These are phyloP conservation scores for Diachasmimorpha longicaudata DNA, from an alignment of 1,140 invertebrate genomes.

Conservation along the genomic window DNA sequence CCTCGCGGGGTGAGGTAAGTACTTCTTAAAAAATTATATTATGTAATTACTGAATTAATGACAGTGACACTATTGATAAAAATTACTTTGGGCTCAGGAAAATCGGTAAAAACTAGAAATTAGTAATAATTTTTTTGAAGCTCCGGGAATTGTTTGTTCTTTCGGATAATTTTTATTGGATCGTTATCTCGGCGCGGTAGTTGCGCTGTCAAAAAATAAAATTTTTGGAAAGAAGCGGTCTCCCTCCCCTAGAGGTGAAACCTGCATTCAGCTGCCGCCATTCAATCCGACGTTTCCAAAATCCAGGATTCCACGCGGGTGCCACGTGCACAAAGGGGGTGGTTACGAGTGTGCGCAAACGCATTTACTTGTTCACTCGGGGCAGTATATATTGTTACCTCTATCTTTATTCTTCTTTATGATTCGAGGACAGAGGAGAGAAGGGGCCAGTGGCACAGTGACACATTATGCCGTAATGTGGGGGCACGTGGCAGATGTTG, in stretches of 20 bases:
- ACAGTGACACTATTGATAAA: too few relatives aligned
- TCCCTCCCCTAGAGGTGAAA: constrained; percentile 34
- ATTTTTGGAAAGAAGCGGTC: constrained; percentile 33
- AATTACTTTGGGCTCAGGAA: too few relatives aligned
- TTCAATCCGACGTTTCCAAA: constrained; percentile 53
- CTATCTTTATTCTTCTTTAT: constrained; percentile 8
- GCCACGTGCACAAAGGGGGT: constrained; percentile 26
- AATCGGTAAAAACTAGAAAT: too few relatives aligned
- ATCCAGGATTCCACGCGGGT: constrained; percentile 45
- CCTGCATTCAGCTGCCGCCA: constrained; percentile 54
- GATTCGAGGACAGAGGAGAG: not conserved
- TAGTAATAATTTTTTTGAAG: too few relatives aligned
- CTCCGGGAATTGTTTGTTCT: too few relatives aligned
- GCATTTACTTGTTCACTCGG: constrained; percentile 4
- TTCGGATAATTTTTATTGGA: too few relatives aligned
- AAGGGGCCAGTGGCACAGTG: constrained; percentile 50
- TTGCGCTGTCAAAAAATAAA: too few relatives aligned
- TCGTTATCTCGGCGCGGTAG: not conserved
- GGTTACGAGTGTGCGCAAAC: constrained; percentile 27
- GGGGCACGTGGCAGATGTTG: constrained; percentile 57
- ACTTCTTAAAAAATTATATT: not conserved
- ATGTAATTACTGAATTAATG: too few relatives aligned
- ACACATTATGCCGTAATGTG: constrained; percentile 59
- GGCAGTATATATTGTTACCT: not conserved
- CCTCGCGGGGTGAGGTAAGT: too few relatives aligned